Base-by-base conservation (phyloP, 1,140 invertebrate species). In the Drosophila nigrodunni region DNA sequence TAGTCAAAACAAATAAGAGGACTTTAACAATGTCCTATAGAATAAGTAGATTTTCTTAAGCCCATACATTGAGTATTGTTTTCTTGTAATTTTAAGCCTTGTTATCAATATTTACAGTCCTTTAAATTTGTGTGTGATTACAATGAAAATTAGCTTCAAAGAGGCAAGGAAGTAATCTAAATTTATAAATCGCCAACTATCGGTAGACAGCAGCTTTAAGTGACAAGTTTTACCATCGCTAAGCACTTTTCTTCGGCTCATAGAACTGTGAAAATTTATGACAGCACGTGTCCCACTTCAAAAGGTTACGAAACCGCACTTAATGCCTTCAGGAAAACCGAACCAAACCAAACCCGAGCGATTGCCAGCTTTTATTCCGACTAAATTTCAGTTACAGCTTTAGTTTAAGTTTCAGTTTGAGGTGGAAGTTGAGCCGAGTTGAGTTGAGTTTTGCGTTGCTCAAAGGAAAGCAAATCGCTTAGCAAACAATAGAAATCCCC, bases 401-500 rank as follows among this genome's bases (percentile, higher is more conserved):
- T 35, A 47, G 18, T 5, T 21, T 47, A 7, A 39, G 52, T 55
- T 41, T 41, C 15, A 52, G n/a, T 4, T 25, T 49, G 8, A 49
- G 18, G 7, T 50, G n/a, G 49, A 50, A 30, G 15, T 54, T 54
- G 50, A 6, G 25, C 3, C 6, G 25, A 30, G 25, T 30, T 30
- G 25, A 30, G 25, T 30, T 30, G 25, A 49, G 59, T 61, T 61
- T 18, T 59, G 30, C 49, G 9, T 47, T 30, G 61, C 69, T 50
- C 52, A 2, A 58, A 47, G 50, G 34, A 25, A 66, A 44, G 46
- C 69, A n/a, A 89, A 89, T 85, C 85, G 85, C 85, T 89, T 89
- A 85, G 80, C 86, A 89, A 89, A 89, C 85, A 89, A 89, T 89
- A 77, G 73, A 58, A 52, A 25, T 21, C 44, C 41, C 21, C 35